Conservation (phyloP, 2,888 invertebrate genomes). For the Athalia rosae region DNA sequence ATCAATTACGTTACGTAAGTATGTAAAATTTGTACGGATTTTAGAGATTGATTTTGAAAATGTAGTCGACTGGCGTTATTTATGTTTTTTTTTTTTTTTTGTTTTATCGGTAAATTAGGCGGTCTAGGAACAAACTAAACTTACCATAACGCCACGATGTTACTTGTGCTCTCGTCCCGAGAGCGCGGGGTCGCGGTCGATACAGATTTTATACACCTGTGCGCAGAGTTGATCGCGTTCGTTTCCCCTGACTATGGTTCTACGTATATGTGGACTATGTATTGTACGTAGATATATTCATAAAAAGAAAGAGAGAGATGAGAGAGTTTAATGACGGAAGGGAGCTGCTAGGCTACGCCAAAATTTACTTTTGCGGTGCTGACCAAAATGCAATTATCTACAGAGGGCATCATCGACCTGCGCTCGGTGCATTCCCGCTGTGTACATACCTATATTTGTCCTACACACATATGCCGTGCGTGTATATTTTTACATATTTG, state of each 20-base stretch:
- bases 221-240: constrained; percentile 36
- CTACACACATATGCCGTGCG: not conserved
- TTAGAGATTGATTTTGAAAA: too few relatives aligned
- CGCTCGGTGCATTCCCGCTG: not conserved
- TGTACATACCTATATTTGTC: constrained; percentile 2
- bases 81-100: too few relatives aligned
- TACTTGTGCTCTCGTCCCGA: too few relatives aligned
- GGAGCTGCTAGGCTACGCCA: constrained; percentile 1
- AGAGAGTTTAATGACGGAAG: not conserved
- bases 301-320: constrained; percentile 5
- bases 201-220: constrained; percentile 40
- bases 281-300: not conserved
- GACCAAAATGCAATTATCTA: constrained; percentile 41
- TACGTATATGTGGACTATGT: not conserved
- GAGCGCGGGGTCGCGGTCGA: constrained; percentile 7
- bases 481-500: not conserved
- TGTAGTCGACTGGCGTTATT: too few relatives aligned
- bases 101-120: too few relatives aligned
- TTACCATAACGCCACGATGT: too few relatives aligned
- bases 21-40: too few relatives aligned
- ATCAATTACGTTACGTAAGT: too few relatives aligned
- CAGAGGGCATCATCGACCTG: not conserved
- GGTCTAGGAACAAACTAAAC: too few relatives aligned
- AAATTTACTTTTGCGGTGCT: constrained; percentile 34
- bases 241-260: not conserved